Conservation (phyloP, 2,888 invertebrate genomes). For the Neoaliturus tenellus region DNA sequence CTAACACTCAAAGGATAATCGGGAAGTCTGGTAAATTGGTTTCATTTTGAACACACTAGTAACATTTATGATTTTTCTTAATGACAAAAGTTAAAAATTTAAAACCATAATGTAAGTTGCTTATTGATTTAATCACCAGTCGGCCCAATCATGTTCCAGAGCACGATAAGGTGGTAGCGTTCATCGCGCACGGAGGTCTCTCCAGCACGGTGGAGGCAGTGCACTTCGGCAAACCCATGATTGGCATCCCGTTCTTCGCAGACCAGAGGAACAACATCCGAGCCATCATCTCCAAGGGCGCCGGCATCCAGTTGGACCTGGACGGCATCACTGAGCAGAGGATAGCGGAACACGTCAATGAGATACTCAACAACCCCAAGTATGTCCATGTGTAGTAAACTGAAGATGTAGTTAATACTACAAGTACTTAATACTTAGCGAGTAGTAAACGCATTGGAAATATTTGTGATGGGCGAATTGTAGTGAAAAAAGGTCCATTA, state of each 20-base stretch:
- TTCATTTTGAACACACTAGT: too few relatives aligned
- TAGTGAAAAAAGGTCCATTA: too few relatives aligned
- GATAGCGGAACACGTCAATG: neutral
- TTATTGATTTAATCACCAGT: too few relatives aligned
- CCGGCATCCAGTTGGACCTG: conserved; percentile 10
- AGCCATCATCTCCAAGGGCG: neutral
- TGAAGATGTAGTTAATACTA: too few relatives aligned
- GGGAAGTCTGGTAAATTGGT: too few relatives aligned
- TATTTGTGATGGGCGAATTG: too few relatives aligned
- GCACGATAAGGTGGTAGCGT: conserved; percentile 22
- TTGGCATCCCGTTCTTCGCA: conserved; percentile 36
- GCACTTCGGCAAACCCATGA: conserved; percentile 18
- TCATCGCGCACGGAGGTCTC: conserved; percentile 19
- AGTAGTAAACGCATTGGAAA: too few relatives aligned
- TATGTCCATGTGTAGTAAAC: neutral
- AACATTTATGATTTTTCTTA: too few relatives aligned
- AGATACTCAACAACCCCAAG: conserved; percentile 24
- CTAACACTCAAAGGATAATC: too few relatives aligned
- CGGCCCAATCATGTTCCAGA: neutral
- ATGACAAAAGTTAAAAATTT: too few relatives aligned
- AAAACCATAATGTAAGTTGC: too few relatives aligned
- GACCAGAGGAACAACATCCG: conserved; percentile 15
- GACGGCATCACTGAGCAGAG: neutral
- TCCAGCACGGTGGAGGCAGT: conserved; percentile 30
- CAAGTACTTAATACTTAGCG: too few relatives aligned